A percentile compares a stretch with the other conserved stretches of the same genome.
These are phyloP conservation scores for Peromyscus maniculatus DNA, from an alignment of 2,113 vertebrate genomes.

Conservation along the genomic window DNA sequence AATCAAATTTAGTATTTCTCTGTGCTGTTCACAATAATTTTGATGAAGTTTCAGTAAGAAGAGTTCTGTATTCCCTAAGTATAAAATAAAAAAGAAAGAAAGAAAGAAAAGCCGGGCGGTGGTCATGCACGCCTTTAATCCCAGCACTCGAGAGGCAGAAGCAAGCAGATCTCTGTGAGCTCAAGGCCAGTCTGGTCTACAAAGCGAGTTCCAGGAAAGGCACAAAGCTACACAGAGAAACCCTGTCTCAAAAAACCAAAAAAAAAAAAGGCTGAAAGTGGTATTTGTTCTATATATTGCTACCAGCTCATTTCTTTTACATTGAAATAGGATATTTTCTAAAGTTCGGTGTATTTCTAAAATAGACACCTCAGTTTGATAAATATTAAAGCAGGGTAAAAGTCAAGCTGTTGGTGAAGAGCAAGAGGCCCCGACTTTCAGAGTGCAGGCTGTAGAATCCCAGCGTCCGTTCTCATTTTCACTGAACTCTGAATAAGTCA, in stretches of 20 bases:
- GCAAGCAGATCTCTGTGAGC: too few relatives aligned
- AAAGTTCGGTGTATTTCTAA: not conserved
- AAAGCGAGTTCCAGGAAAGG: too few relatives aligned
- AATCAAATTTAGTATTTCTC: constrained; percentile 50
- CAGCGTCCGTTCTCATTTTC: not conserved
- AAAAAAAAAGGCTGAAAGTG: constrained; percentile 3
- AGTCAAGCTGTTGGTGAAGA: not conserved
- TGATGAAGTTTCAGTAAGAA: constrained; percentile 23
- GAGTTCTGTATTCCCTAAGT: constrained; percentile 29
- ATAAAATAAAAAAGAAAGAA: too few relatives aligned
- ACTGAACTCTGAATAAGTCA: not conserved
- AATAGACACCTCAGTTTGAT: not conserved
- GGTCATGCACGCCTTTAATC: too few relatives aligned
- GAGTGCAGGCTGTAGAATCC: not conserved
- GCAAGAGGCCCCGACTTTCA: fast-evolving
- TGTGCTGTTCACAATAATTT: constrained; percentile 18
- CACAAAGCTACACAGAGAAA: too few relatives aligned
- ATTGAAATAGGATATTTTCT: not conserved
- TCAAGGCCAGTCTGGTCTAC: too few relatives aligned
- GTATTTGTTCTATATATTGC: not conserved
- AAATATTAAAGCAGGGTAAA: not conserved
- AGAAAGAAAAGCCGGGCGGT: too few relatives aligned
- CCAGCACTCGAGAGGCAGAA: too few relatives aligned
- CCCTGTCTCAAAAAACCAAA: not conserved
- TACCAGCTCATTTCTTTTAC: not conserved